Evolutionary conservation across 2,888 invertebrate species (phyloP).

Genomic region (Caenorhabditis sp.): DNA sequence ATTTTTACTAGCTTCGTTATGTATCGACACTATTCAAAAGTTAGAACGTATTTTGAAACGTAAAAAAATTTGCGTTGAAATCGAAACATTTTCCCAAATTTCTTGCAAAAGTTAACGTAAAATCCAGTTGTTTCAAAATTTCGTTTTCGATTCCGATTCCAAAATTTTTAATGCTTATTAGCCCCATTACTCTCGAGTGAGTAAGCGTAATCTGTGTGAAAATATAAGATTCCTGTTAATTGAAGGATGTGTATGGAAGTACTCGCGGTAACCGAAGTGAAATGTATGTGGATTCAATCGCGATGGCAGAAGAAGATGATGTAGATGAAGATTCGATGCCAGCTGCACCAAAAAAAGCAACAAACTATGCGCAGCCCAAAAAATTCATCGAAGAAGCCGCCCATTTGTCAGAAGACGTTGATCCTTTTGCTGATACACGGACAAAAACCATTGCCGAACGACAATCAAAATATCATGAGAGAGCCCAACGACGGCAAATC

Average conservation of each 20-base stretch:
- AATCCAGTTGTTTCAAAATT: too few species aligned
- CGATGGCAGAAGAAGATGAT: slow-evolving; percentile 92
- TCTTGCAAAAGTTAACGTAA: too few species aligned
- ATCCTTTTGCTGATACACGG: slow-evolving; percentile 90
- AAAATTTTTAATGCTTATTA: too few species aligned
- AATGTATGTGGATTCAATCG: slow-evolving; percentile 95
- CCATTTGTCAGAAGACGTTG: slow-evolving; percentile 78
- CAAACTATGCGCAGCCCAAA: slow-evolving; percentile 50
- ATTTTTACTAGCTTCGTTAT: neutral
- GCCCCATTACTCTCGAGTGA: too few species aligned
- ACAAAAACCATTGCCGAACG: slow-evolving; percentile 91
- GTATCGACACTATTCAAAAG: neutral
- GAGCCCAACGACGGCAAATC: slow-evolving; percentile 84
- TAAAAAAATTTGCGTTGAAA: slow-evolving; percentile 8
- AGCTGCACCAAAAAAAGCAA: slow-evolving; percentile 35
- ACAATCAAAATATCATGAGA: slow-evolving; percentile 94
- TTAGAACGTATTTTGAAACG: neutral
- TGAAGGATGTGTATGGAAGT: slow-evolving; percentile 83
- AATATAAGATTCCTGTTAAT: too few species aligned
- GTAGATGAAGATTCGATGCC: slow-evolving; percentile 66
- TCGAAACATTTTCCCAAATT: too few species aligned
- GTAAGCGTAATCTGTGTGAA: too few species aligned
- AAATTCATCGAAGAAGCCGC: slow-evolving; percentile 62
- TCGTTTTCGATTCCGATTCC: too few species aligned
- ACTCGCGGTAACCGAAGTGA: slow-evolving; percentile 78